phyloP scores from a whole-genome alignment of 2,888 invertebrate species.

The Argyra leucocephala region DNA sequence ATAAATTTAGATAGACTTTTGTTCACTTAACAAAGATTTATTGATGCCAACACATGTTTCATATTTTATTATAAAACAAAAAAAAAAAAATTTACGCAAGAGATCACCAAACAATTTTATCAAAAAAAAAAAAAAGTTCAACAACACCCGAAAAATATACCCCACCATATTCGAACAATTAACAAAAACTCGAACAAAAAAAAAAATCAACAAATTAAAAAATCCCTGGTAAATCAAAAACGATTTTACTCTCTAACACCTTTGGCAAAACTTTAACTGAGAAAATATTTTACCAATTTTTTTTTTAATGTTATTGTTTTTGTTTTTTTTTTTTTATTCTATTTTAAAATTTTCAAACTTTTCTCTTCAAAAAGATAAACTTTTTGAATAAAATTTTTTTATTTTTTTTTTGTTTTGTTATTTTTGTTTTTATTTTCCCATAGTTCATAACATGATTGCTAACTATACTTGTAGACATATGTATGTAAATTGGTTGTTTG shows the following conservation, averaged over 20 bases:
- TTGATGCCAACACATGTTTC: not conserved
- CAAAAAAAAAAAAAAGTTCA: too few relatives aligned
- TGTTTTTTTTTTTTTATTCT: too few relatives aligned
- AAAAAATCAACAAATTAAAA: not conserved
- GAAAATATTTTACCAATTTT: too few relatives aligned
- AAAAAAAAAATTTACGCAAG: not conserved
- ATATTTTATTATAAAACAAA: not conserved
- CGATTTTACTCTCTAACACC: not conserved
- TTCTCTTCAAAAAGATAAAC: not conserved
- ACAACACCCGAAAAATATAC: too few relatives aligned
- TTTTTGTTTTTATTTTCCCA: too few relatives aligned
- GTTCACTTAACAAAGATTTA: not conserved
- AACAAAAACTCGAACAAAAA: not conserved
- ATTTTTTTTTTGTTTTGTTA: too few relatives aligned
- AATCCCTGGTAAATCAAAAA: conserved; percentile 3
- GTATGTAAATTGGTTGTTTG: too few relatives aligned
- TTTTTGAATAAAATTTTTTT: not conserved
- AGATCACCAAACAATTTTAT: not conserved
- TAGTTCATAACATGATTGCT: too few relatives aligned
- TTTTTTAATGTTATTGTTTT: not conserved
- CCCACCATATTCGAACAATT: too few relatives aligned
- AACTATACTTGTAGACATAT: too few relatives aligned
- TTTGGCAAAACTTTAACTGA: not conserved
- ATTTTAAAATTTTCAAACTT: too few relatives aligned
- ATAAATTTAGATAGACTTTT: too few relatives aligned